Evolutionary conservation across 2,113 vertebrate species (phyloP).

Genomic region (Chaetura pelagica): DNA sequence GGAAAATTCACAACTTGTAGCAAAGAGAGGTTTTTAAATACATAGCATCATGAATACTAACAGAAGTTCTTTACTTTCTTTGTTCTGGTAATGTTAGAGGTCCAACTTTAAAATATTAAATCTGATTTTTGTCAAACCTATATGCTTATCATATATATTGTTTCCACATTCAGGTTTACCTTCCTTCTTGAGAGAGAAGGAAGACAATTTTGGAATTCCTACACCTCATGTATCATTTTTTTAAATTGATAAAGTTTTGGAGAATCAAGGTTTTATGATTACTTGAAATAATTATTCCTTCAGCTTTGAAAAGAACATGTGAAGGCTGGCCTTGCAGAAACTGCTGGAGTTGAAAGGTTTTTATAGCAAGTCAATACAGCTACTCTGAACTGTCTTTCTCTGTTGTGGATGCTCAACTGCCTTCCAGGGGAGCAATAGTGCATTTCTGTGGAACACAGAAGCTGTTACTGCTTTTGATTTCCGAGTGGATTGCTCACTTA

Average conservation of each 20-base stretch:
- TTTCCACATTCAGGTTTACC: neutral
- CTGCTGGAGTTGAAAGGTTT: neutral
- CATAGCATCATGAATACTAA: neutral
- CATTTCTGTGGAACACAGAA: neutral
- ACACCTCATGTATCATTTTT: neutral
- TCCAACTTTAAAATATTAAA: neutral
- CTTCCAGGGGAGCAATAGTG: accelerated
- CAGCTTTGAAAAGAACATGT: neutral
- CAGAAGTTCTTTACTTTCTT: neutral
- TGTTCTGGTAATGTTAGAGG: neutral
- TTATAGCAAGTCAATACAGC: neutral
- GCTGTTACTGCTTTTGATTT: neutral
- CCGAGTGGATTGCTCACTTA: neutral
- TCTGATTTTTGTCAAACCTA: neutral
- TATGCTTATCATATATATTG: neutral
- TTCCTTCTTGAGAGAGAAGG: neutral
- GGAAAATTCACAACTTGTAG: neutral
- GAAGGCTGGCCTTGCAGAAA: neutral
- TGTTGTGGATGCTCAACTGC: neutral
- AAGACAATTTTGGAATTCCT: neutral
- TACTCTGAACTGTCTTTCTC: neutral
- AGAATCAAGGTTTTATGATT: neutral
- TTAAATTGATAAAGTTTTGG: neutral
- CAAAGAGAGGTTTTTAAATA: neutral
- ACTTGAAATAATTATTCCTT: neutral